Evolutionary conservation across 37 sponge, comb jelly and placozoan species (phyloP).

Genomic region (Ephydatia muelleri): DNA sequence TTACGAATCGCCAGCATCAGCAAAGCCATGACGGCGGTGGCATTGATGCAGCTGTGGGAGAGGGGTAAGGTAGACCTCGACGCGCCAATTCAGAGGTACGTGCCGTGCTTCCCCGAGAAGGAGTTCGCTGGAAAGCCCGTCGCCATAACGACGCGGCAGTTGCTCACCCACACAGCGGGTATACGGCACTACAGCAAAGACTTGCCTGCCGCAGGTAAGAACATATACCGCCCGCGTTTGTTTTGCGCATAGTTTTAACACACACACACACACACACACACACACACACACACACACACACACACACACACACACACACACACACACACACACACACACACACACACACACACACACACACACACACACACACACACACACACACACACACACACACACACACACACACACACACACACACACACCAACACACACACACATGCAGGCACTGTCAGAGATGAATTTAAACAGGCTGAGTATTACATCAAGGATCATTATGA

Average conservation of each 20-base stretch:
- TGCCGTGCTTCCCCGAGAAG: slow-evolving; percentile 74
- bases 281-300: not conserved
- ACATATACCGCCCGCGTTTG: not conserved
- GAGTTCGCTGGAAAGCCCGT: slow-evolving; percentile 60
- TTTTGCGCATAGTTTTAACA: too few species aligned
- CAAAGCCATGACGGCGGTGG: slow-evolving; percentile 81
- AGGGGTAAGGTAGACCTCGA: slow-evolving; percentile 80
- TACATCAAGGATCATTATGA: slow-evolving; percentile 59
- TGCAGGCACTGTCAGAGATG: slow-evolving; percentile 15
- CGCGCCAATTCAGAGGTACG: slow-evolving; percentile 78
- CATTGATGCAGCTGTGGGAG: slow-evolving; percentile 71
- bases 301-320: not conserved
- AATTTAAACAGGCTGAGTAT: slow-evolving; percentile 44
- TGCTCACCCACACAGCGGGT: slow-evolving; percentile 79
- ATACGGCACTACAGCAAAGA: slow-evolving; percentile 75
- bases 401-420: not conserved
- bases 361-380: not conserved
- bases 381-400: not conserved
- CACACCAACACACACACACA: not conserved
- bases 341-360: not conserved
- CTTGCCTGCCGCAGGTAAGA: too few species aligned
- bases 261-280: not conserved
- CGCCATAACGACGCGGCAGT: slow-evolving; percentile 63
- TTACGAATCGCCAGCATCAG: slow-evolving; percentile 96
- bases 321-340: not conserved